Percentiles rank a stretch among this genome's conserved stretches.
Conservation (phyloP, 2,113 vertebrate genomes). For the Aptenodytes forsteri region DNA sequence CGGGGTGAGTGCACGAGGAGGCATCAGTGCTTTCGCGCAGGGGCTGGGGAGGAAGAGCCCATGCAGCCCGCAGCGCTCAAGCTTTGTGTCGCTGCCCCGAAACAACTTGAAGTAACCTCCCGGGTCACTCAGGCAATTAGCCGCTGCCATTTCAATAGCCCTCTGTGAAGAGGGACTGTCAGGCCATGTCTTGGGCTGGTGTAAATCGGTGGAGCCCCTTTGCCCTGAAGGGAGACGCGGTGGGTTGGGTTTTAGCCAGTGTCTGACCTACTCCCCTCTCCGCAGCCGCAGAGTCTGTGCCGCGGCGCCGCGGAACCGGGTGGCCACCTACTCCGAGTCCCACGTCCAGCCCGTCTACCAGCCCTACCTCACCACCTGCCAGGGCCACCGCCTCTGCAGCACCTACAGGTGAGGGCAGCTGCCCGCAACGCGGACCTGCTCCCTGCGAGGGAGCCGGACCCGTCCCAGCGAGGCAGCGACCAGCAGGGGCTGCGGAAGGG, state of each 20-base stretch:
- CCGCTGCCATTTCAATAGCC: rapidly evolving
- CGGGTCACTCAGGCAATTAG: background rate
- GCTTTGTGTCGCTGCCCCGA: background rate
- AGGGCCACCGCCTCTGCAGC: conserved; percentile 86
- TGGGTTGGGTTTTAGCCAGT: rapidly evolving
- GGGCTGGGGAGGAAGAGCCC: background rate
- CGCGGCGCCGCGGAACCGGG: background rate
- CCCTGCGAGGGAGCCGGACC: background rate
- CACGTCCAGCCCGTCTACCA: conserved; percentile 85
- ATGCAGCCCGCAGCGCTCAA: rapidly evolving
- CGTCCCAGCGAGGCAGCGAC: background rate
- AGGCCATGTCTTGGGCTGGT: background rate
- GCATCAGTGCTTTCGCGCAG: rapidly evolving
- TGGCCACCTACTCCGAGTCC: conserved; percentile 69
- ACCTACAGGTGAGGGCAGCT: conserved; percentile 85
- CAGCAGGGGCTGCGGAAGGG: rapidly evolving
- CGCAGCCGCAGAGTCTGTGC: conserved; percentile 85
- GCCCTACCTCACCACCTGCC: conserved; percentile 91
- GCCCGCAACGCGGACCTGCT: rapidly evolving
- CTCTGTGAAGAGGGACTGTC: background rate
- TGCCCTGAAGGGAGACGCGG: rapidly evolving
- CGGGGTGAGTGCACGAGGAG: background rate
- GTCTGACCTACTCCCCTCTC: background rate
- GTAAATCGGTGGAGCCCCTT: background rate
- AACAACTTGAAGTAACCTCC: background rate